Percentiles rank a stretch among this genome's conserved stretches.
Evolutionary conservation across 92 coral and sea anemone species (phyloP).

Genomic region (Bergia sp.): DNA sequence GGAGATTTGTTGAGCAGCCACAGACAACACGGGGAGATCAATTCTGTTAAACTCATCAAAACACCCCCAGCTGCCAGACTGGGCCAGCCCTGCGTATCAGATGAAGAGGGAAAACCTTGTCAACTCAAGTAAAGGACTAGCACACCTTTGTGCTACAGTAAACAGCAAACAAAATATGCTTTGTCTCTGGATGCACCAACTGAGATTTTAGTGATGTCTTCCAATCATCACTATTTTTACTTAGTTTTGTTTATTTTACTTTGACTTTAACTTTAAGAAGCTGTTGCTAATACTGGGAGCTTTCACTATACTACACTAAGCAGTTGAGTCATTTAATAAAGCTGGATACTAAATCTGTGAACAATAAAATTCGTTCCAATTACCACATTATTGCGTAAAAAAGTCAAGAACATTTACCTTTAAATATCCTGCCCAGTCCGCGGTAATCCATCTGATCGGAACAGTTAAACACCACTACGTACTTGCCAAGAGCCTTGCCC

Average conservation of each 20-base stretch:
- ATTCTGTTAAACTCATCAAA: conserved; percentile 93
- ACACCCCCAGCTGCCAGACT: conserved; percentile 96
- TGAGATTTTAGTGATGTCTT: too few relatives aligned
- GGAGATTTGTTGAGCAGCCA: conserved; percentile 92
- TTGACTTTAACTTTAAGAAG: too few relatives aligned
- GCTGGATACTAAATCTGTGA: too few relatives aligned
- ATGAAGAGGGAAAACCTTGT: neutral
- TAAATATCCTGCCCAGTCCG: conserved; percentile 82
- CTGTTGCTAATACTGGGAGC: too few relatives aligned
- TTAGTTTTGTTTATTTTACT: too few relatives aligned
- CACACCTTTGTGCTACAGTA: too few relatives aligned
- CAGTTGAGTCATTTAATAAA: neutral
- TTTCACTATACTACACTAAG: too few relatives aligned
- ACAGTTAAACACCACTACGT: conserved; percentile 89
- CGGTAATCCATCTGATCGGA: conserved; percentile 93
- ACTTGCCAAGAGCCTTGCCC: conserved; percentile 90
- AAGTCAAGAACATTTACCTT: conserved; percentile 52
- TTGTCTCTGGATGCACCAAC: too few relatives aligned
- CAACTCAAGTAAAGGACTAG: neutral
- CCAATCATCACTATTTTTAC: too few relatives aligned
- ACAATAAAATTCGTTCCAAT: too few relatives aligned
- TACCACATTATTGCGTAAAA: neutral
- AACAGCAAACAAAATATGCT: too few relatives aligned
- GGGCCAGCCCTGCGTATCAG: conserved; percentile 71
- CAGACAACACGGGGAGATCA: conserved; percentile 86